phyloP scores from a whole-genome alignment of 2,888 invertebrate genomes.

The Idaea straminata region DNA sequence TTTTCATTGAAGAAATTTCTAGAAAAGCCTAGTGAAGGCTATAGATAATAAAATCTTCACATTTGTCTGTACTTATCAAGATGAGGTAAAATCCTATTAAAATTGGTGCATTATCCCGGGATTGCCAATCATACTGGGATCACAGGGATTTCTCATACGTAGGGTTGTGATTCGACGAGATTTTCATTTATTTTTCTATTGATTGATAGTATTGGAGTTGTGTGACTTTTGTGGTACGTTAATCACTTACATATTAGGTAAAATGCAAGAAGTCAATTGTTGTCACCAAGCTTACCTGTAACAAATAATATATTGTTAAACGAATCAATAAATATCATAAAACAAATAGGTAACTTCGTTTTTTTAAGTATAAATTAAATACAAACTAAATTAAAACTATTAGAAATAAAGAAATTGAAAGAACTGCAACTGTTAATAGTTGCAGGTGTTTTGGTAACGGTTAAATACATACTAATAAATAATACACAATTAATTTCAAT shows the following conservation, averaged over 20 bases:
- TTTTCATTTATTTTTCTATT: conserved; percentile 24
- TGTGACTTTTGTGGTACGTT: not conserved
- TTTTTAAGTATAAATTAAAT: no score
- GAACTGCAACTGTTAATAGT: no score
- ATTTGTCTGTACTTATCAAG: conserved; percentile 39
- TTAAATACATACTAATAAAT: no score
- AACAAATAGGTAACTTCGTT: no score
- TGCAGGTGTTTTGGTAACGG: no score
- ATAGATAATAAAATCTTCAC: conserved; percentile 26
- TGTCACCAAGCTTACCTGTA: conserved; percentile 38
- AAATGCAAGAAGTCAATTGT: not conserved
- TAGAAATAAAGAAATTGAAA: no score
- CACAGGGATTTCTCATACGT: conserved; percentile 60
- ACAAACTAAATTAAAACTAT: no score
- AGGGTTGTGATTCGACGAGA: conserved; percentile 39
- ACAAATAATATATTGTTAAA: conserved; percentile 22
- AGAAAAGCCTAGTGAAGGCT: no score
- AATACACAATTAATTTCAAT: no score
- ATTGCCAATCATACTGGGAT: conserved; percentile 69
- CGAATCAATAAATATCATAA: no score
- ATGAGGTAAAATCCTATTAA: conserved; percentile 41
- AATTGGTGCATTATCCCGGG: conserved; percentile 54
- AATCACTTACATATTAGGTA: not conserved
- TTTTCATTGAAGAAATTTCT: no score
- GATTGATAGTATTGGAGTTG: not conserved